Percentiles rank a stretch among this genome's conserved stretches.
Evolutionary conservation across 2,113 vertebrate genomes (phyloP).

Genomic region (Tupaia tana): DNA sequence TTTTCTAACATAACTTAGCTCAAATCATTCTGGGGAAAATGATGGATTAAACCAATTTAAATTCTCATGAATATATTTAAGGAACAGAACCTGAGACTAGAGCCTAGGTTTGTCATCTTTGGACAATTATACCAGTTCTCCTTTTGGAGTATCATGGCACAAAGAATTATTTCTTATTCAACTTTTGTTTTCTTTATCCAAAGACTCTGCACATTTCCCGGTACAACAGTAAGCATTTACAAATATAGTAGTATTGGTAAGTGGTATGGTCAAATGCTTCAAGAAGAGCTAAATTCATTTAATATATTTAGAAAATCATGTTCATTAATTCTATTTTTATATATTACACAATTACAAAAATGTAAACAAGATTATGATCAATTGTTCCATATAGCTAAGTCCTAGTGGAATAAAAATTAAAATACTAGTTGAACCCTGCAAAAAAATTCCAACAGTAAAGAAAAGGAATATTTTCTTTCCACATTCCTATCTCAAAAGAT

Average conservation of each 20-base stretch:
- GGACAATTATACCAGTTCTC: background rate
- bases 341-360: background rate
- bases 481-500: background rate
- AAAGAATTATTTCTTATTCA: background rate
- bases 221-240: background rate
- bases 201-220: background rate
- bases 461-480: background rate
- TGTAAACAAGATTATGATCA: background rate
- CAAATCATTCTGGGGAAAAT: background rate
- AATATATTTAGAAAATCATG: background rate
- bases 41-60: background rate
- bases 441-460: background rate
- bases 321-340: constrained; percentile 2
- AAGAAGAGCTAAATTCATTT: background rate
- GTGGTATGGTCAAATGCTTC: background rate
- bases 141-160: background rate
- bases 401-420: background rate
- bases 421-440: background rate
- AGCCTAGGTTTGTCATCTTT: background rate
- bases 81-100: background rate
- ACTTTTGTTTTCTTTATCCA: background rate
- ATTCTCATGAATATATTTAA: background rate
- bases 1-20: background rate
- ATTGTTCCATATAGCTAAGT: background rate
- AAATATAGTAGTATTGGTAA: background rate